Evolutionary conservation across 2,888 invertebrate genomes (phyloP), one percentile per base, ranked within the genome.

Genomic region (Drosophila eohydei): DNA sequence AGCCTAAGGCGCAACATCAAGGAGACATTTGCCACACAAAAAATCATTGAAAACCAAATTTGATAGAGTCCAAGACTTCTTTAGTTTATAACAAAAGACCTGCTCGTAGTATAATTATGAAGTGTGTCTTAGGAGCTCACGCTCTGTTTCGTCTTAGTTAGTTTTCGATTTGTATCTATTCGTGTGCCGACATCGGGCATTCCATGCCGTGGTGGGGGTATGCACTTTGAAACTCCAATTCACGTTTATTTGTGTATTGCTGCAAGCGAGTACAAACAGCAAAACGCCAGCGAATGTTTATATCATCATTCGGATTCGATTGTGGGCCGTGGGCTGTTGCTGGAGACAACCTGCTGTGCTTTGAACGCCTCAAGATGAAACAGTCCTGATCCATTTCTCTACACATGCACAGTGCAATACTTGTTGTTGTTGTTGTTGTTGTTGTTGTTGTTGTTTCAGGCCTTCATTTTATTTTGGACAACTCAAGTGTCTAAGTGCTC

Each of bases 321-420:
- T 48, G 48, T 46, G 46, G 46, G 12, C 21, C 44, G 58, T 59
- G 44, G 46, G 54, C 36, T 59, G 58, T 0, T 56, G 44, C 62
- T 81, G 83, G 83, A 88, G 90, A 90, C 90, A 90, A 90, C 90
- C 90, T 90, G 90, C 90, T 90, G 90, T 83, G 89, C 77, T 82
- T 88, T 84, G 80, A 74, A 71, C 72, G 58, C 64, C 65, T 75
- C 43, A 79, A 84, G 86, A 84, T 84, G 83, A 86, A 84, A 84
- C 86, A 85, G 72, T 86, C 80, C 83, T 83, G 72, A 78, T 79
- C 76, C 82, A 85, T 78, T 81, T 81, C 16, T 63, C 57, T 67
- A 52, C 48, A 56, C 68, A 69, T 69, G 30, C 60, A 55, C 41
- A 52, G 48, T 60, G 52, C 52, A 36, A 36, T 14, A 21, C 52